These are phyloP conservation scores for Neoseiulus cucumeris DNA, from an alignment of 1,140 invertebrate genomes.

Conservation along the genomic window DNA sequence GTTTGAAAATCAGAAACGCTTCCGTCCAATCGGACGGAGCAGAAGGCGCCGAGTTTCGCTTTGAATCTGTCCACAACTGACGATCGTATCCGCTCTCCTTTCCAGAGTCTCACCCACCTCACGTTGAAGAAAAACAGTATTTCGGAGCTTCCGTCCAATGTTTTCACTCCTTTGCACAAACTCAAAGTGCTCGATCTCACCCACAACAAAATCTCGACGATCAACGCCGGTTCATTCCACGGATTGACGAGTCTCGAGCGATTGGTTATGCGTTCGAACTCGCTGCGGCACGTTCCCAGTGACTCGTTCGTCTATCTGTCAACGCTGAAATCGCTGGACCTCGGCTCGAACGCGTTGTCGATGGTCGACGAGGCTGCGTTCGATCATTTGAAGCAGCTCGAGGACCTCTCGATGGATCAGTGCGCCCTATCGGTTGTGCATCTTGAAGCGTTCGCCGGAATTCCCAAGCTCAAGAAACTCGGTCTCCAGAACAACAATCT, in stretches of 20 bases:
- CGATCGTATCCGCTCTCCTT: background rate
- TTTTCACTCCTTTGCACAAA: constrained; percentile 49
- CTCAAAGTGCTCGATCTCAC: constrained; percentile 67
- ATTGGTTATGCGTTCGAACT: constrained; percentile 64
- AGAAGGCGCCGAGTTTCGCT: too few species aligned
- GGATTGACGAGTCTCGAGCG: constrained; percentile 50
- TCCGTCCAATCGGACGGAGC: too few species aligned
- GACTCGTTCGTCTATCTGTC: constrained; percentile 44
- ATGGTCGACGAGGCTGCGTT: constrained; percentile 31
- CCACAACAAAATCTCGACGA: constrained; percentile 56
- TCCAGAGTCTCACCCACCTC: constrained; percentile 22
- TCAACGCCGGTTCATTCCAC: constrained; percentile 53
- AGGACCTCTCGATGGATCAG: constrained; percentile 52
- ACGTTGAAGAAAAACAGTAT: constrained; percentile 59
- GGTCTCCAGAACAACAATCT: constrained; percentile 57
- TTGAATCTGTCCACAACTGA: background rate
- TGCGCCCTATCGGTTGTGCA: constrained; percentile 54
- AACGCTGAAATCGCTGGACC: constrained; percentile 37
- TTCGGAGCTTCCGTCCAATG: constrained; percentile 46
- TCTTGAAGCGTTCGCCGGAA: constrained; percentile 46
- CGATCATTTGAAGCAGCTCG: constrained; percentile 43
- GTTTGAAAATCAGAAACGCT: too few species aligned
- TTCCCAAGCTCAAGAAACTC: constrained; percentile 46
- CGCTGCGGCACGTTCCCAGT: constrained; percentile 39
- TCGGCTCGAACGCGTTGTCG: constrained; percentile 58